Percentiles rank a stretch among this genome's conserved stretches.
Evolutionary conservation across 2,797 vertebrate genomes (phyloP).

Genomic region (Schizopygopsis pylzovi): DNA sequence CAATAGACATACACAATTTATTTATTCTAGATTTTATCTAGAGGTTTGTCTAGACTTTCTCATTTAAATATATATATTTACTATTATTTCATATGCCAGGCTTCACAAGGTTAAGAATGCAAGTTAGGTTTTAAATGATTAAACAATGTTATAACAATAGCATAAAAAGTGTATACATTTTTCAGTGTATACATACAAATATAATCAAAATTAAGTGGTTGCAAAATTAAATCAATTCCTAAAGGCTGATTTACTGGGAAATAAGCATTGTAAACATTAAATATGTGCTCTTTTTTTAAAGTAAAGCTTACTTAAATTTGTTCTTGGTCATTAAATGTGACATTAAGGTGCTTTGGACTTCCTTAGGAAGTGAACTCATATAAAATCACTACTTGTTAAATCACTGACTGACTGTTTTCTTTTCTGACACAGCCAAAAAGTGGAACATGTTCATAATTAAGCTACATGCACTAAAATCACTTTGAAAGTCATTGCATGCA

Average conservation of each 20-base stretch:
- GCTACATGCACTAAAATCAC: not conserved
- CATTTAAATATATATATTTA: not conserved
- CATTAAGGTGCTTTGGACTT: not conserved
- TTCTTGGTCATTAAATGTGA: conserved; percentile 6
- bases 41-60: not conserved
- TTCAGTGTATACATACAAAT: not conserved
- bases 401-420: not conserved
- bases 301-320: not conserved
- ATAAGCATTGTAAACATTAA: not conserved
- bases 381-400: not conserved
- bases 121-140: not conserved
- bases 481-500: not conserved
- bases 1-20: not conserved
- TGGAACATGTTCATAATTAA: not conserved
- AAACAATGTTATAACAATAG: not conserved
- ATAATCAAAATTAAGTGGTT: not conserved
- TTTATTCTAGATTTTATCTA: not conserved
- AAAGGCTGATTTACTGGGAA: not conserved
- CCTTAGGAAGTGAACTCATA: not conserved
- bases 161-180: not conserved
- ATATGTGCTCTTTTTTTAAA: not conserved
- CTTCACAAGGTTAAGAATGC: not conserved
- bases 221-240: conserved; percentile 1
- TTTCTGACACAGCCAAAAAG: not conserved
- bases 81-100: not conserved